phyloP scores from a whole-genome alignment of 2,888 invertebrate species.

The Lysandra coridon region DNA sequence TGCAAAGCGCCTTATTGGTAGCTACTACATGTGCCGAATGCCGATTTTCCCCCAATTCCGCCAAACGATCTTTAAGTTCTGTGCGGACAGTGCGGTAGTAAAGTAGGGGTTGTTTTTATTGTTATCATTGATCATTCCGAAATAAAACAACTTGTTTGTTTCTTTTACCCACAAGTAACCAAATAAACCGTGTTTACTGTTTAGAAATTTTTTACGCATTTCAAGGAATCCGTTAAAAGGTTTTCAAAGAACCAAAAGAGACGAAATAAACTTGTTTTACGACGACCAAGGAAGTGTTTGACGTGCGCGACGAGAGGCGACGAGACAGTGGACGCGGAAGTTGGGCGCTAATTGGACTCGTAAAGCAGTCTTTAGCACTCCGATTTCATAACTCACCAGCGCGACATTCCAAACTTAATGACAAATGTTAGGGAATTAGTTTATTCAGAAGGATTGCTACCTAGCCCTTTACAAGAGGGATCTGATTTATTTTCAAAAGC shows the following conservation, averaged over 20 bases:
- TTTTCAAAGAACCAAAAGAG: slow-evolving; percentile 14
- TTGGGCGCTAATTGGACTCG: slow-evolving; percentile 61
- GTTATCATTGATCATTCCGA: neutral
- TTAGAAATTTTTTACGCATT: slow-evolving; percentile 10
- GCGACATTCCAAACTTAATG: neutral
- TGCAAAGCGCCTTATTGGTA: neutral
- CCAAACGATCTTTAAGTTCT: too few relatives aligned
- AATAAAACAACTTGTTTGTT: neutral
- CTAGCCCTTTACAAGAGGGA: neutral
- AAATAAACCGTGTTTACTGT: neutral
- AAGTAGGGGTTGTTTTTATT: neutral
- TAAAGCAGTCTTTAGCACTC: slow-evolving; percentile 53
- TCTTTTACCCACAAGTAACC: neutral
- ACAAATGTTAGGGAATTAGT: neutral
- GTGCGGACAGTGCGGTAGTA: neutral
- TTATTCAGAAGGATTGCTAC: neutral
- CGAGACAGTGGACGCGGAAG: slow-evolving; percentile 61
- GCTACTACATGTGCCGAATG: too few relatives aligned
- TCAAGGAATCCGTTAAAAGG: slow-evolving; percentile 10
- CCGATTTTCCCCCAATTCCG: too few relatives aligned
- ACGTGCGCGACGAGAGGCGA: slow-evolving; percentile 35
- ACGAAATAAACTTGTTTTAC: slow-evolving; percentile 15
- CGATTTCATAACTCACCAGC: slow-evolving; percentile 22
- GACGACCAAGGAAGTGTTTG: slow-evolving; percentile 4
- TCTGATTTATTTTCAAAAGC: neutral